These are phyloP conservation scores for Charaxes varanes DNA, from an alignment of 1,140 invertebrate genomes.

Conservation along the genomic window DNA sequence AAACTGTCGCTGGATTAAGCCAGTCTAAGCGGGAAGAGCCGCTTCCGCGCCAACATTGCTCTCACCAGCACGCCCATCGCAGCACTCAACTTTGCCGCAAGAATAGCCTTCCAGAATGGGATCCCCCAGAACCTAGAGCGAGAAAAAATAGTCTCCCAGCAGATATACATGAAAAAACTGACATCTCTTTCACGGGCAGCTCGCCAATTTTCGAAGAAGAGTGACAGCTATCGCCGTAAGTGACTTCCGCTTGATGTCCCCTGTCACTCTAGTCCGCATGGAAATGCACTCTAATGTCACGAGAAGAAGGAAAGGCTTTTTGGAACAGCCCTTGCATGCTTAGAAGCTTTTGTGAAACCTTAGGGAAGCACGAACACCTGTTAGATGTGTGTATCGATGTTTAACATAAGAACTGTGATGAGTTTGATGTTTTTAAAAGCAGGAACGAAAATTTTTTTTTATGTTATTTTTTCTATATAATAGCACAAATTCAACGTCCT, in stretches of 20 bases:
- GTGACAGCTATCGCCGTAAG: slow-evolving; percentile 66
- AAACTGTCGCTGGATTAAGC: slow-evolving; percentile 60
- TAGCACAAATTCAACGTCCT: too few relatives aligned
- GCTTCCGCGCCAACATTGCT: slow-evolving; percentile 58
- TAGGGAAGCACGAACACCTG: slow-evolving; percentile 55
- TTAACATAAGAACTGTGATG: slow-evolving; percentile 16
- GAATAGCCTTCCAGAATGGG: slow-evolving; percentile 64
- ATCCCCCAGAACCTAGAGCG: slow-evolving; percentile 54
- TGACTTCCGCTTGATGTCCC: slow-evolving; percentile 50
- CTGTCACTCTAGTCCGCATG: slow-evolving; percentile 62
- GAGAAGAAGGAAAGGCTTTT: slow-evolving; percentile 47
- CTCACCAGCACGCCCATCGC: slow-evolving; percentile 56
- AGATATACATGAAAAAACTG: slow-evolving; percentile 54
- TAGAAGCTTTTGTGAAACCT: slow-evolving; percentile 64
- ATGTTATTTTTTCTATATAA: too few relatives aligned
- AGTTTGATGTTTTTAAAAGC: too few relatives aligned
- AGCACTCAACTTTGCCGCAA: slow-evolving; percentile 52
- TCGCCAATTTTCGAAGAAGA: slow-evolving; percentile 47
- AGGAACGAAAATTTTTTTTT: too few relatives aligned
- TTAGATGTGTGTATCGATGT: slow-evolving; percentile 58
- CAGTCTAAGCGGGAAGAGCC: slow-evolving; percentile 49
- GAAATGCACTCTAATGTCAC: slow-evolving; percentile 49
- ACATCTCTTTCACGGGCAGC: slow-evolving; percentile 29
- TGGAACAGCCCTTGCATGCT: slow-evolving; percentile 66
- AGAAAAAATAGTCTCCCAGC: slow-evolving; percentile 65